These are phyloP conservation scores for Drosophila incognita DNA, from an alignment of 2,888 invertebrate genomes.

Conservation along the genomic window DNA sequence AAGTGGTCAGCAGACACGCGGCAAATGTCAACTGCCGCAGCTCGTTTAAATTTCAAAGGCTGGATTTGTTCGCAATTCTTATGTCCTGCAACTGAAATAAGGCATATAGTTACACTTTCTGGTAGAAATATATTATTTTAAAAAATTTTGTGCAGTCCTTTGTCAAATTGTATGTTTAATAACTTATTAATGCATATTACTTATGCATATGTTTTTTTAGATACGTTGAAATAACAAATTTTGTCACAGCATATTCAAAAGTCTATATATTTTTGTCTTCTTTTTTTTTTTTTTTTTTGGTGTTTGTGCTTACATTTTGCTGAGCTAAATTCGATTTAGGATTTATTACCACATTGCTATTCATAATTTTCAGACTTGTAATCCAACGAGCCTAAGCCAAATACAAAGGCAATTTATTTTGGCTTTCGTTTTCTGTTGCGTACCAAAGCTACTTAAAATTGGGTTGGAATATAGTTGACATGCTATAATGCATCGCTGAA, in stretches of 20 bases:
- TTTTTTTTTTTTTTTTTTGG: neutral
- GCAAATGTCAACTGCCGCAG: constrained; percentile 36
- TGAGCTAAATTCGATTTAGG: constrained; percentile 5
- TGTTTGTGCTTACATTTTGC: constrained; percentile 4
- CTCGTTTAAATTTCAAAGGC: constrained; percentile 4
- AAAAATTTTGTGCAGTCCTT: neutral
- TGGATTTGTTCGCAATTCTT: neutral
- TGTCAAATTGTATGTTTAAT: neutral
- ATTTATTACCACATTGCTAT: constrained; percentile 36
- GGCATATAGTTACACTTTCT: neutral
- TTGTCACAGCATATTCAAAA: constrained; percentile 8
- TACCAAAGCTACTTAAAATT: neutral
- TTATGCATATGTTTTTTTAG: neutral
- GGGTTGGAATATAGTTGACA: neutral
- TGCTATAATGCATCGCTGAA: neutral
- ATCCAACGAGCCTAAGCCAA: constrained; percentile 22
- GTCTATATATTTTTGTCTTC: neutral
- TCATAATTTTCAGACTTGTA: constrained; percentile 38
- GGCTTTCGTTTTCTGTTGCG: neutral
- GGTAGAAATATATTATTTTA: neutral
- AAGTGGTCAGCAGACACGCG: constrained; percentile 40
- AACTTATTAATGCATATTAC: neutral
- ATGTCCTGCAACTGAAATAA: neutral
- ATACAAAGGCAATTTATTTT: constrained; percentile 5
- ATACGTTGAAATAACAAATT: neutral